Evolutionary conservation across 2,888 invertebrate species (phyloP).

Genomic region (Formica aserva): DNA sequence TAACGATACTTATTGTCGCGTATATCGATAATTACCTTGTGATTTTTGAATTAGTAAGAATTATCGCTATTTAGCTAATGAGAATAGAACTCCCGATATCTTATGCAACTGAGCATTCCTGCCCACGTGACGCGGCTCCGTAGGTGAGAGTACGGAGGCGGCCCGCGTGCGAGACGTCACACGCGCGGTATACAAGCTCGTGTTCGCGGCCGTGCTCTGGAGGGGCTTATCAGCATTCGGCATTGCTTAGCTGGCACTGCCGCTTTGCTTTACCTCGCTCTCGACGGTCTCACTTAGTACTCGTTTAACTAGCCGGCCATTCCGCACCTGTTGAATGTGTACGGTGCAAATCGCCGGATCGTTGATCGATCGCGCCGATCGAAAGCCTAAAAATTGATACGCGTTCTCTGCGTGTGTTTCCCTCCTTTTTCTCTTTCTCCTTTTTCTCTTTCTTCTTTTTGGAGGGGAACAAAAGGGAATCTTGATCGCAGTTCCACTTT

Average conservation of each 20-base stretch:
- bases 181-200: constrained; percentile 66
- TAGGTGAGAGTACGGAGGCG: constrained; percentile 59
- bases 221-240: constrained; percentile 79
- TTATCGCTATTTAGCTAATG: constrained; percentile 14
- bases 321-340: constrained; percentile 52
- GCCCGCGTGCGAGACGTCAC: constrained; percentile 55
- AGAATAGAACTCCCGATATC: not conserved
- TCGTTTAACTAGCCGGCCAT: constrained; percentile 68
- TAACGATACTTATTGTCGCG: not conserved
- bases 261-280: constrained; percentile 69
- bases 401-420: constrained; percentile 14
- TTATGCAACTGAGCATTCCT: constrained; percentile 20
- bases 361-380: not conserved
- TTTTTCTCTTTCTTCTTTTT: not conserved
- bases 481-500: not conserved
- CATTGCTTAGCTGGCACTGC: constrained; percentile 74
- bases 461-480: not conserved
- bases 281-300: constrained; percentile 66
- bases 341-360: not conserved
- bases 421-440: no score
- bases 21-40: not conserved
- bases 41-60: not conserved
- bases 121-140: not conserved
- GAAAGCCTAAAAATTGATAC: not conserved
- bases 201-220: constrained; percentile 61